Base-by-base conservation (phyloP, 2,113 vertebrate genomes). In the Fukomys damarensis region DNA sequence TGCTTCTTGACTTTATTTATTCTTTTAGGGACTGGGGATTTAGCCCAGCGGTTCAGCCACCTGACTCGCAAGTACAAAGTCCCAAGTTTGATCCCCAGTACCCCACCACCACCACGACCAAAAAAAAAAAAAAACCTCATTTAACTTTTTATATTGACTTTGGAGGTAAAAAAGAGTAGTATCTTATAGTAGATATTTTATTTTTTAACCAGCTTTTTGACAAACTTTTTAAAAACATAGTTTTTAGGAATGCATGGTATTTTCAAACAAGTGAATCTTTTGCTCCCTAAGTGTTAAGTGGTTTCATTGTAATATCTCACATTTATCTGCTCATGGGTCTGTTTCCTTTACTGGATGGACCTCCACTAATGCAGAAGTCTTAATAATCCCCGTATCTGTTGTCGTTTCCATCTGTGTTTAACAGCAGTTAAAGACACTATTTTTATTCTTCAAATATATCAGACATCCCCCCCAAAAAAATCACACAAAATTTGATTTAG, bases 211-310 rank as follows among this genome's bases (percentile, higher is more conserved):
- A 35, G 30, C 56, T 17, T 20, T 58, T 58, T 12, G 32, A 16
- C 9, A 22, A 35, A 24, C 10, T 80, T 5, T 35, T 65, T 74
- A 68, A 70, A 84, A 35, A 63, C 7, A 81, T 6, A 22, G 3
- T 70, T 92, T 94, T 65, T 7, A 65, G 35, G 24, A 92, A 70
- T 28, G 13, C 6, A 2, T 72, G 49, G 1, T 65, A 58, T 56
- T 94, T 89, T 59, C 74, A 83, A 95, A 86, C 38, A 93, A 61
- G 24, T 41, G 3, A 20, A 32, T 91, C 17, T 81, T 93, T 93
- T 82, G 13, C 22, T 92, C 30, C 3, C 6, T 38, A 66, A 61
- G 0, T 77, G 77, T 12, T 19, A 58, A 92, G 20, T 43, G 46
- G 13, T 65, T 52, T 66, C 65, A 28, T 54, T 9, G 12, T 30